Base-by-base conservation (phyloP, 2,888 invertebrate species). In the Trachelus troglodyta region DNA sequence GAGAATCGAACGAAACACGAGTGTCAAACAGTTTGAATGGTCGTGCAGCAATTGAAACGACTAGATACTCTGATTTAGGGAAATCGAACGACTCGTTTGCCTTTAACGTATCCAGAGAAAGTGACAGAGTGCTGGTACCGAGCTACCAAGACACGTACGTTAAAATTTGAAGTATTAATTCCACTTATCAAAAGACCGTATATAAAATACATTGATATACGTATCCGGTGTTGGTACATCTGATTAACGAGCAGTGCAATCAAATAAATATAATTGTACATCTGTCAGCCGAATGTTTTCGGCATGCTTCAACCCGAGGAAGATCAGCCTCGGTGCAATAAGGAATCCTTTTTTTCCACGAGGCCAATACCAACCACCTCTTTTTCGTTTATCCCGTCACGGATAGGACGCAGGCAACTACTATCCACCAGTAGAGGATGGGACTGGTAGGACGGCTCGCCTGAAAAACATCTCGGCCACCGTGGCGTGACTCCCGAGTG, bases 231-330 rank as follows among this genome's bases (percentile, higher is more conserved):
- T 1, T 71, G 79, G 73, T 79, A 76, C 80, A 71, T 76, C 80
- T 89, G 89, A 89, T 88, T 88, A 89, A 89, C 86, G 88, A 84
- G 81, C 76, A 79, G 82, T 82, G 86, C 86, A 87, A 89, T 89
- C 85, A 88, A 88, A 89, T 88, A 89, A 89, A 89, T 87, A 89
- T 87, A 89, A 87, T 87, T 81, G 85, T 86, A 88, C 89, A 89
- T 89, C 88, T 89, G 89, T 87, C 87, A 85, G 86, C 87, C 89
- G 88, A 89, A 87, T 89, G 84, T 83, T 84, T 84, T 84, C 81
- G 83, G 84, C 23, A 9, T 56, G 23, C 23, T 56, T 23, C 6
- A 9, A 9, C 23, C 9, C 56, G 56, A 56, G 23, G 9, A 56
- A 56, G 56, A 56, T 23, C 23, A 56, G 23, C 56, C 56, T 56